These are phyloP conservation scores for Heliconius cydno DNA, from an alignment of 2,888 invertebrate species.

Conservation along the genomic window DNA sequence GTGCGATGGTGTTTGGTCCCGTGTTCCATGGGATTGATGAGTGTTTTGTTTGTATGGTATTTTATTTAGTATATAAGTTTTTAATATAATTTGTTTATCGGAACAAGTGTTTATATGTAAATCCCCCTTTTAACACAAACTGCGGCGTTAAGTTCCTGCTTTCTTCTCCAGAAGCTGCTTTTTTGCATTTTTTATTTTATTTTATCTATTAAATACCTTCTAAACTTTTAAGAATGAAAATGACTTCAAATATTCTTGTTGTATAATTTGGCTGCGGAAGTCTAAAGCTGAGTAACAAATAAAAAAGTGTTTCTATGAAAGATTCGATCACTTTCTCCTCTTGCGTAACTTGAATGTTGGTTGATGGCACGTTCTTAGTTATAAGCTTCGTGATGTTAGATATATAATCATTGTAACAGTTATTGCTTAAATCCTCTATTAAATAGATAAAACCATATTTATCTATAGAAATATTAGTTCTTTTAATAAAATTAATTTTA, in stretches of 20 bases:
- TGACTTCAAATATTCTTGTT: neutral
- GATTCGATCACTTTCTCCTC: conserved; percentile 11
- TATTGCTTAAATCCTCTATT: neutral
- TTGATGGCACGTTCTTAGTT: conserved; percentile 1
- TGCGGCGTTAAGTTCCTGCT: no score
- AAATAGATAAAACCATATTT: no score
- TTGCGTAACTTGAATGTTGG: conserved; percentile 11
- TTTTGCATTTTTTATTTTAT: no score
- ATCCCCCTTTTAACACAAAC: no score
- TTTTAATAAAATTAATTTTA: no score
- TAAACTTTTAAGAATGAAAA: neutral
- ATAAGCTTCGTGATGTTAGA: conserved; percentile 9
- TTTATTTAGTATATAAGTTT: neutral
- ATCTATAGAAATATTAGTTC: no score
- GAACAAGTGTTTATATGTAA: neutral
- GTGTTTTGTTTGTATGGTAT: neutral
- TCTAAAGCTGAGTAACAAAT: neutral
- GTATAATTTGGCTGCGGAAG: neutral
- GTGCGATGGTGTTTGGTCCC: conserved; percentile 27
- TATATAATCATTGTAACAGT: neutral
- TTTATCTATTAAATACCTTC: neutral
- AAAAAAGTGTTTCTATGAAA: neutral
- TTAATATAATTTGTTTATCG: neutral
- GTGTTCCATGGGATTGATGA: conserved; percentile 5
- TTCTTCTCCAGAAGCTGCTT: no score